These are phyloP conservation scores for Chelonus formosanus DNA, from an alignment of 2,888 invertebrate species.

Conservation along the genomic window DNA sequence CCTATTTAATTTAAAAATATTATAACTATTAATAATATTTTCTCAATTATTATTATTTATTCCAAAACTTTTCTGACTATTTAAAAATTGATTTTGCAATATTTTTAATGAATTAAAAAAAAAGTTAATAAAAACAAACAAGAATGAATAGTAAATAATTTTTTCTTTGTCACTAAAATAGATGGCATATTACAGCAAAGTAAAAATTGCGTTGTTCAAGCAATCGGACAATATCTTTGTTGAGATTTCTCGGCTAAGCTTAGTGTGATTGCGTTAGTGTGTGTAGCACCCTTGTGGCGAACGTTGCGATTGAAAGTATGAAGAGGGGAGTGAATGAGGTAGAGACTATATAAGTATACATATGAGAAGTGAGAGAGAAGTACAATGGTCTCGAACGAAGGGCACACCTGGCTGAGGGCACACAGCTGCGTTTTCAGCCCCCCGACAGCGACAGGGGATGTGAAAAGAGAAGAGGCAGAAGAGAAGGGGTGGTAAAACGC, in stretches of 20 bases:
- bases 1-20: too few species aligned
- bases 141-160: too few species aligned
- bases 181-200: too few species aligned
- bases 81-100: too few species aligned
- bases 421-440: constrained; percentile 59
- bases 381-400: constrained; percentile 41
- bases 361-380: constrained; percentile 25
- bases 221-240: constrained; percentile 6
- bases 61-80: too few species aligned
- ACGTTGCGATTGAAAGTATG: constrained; percentile 11
- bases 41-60: too few species aligned
- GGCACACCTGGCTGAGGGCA: constrained; percentile 59
- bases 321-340: constrained; percentile 25
- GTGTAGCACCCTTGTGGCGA: constrained; percentile 48
- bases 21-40: too few species aligned
- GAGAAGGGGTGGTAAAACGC: constrained; percentile 47
- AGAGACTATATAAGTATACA: constrained; percentile 18
- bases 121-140: too few species aligned
- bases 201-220: too few species aligned
- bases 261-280: constrained; percentile 40
- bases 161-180: too few species aligned
- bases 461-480: constrained; percentile 55
- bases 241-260: constrained; percentile 4
- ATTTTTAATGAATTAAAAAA: too few species aligned
- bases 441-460: constrained; percentile 57